phyloP scores from a whole-genome alignment of 2,888 invertebrate genomes.

The Cosmia trapezina region DNA sequence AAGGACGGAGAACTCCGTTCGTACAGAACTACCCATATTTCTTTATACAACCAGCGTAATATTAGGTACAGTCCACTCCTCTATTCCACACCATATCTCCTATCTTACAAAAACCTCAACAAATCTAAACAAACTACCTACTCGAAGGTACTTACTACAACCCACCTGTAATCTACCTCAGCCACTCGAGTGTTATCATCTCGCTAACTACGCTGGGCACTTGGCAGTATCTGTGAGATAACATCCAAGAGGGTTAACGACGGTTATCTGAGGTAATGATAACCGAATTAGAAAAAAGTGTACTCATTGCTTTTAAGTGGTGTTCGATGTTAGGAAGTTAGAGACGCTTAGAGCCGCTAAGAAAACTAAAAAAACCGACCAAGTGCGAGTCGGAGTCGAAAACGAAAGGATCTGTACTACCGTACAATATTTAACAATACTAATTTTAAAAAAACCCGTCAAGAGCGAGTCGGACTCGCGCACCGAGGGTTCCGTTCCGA shows the following conservation, averaged over 20 bases:
- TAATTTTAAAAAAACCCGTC: too few species aligned
- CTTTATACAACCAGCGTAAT: too few species aligned
- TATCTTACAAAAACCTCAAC: slow-evolving; percentile 7
- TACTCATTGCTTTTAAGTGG: slow-evolving; percentile 39
- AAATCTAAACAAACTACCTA: slow-evolving; percentile 7
- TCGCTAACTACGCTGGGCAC: slow-evolving; percentile 48
- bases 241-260: slow-evolving; percentile 41
- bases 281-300: slow-evolving; percentile 14
- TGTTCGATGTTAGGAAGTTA: slow-evolving; percentile 8
- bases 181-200: slow-evolving; percentile 44
- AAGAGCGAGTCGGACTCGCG: too few species aligned
- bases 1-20: too few species aligned
- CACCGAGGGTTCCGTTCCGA: too few species aligned
- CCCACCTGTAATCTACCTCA: slow-evolving; percentile 32
- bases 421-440: too few species aligned
- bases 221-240: slow-evolving; percentile 47
- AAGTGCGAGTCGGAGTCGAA: too few species aligned
- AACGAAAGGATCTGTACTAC: too few species aligned
- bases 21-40: too few species aligned
- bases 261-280: slow-evolving; percentile 34
- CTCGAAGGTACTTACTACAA: slow-evolving; percentile 6
- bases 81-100: too few species aligned
- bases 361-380: too few species aligned
- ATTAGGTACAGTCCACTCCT: too few species aligned
- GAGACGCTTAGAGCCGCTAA: neutral